Percentiles rank a stretch among this genome's conserved stretches.
Conservation (phyloP, 2,797 vertebrate species). For the Nyctibius grandis region DNA sequence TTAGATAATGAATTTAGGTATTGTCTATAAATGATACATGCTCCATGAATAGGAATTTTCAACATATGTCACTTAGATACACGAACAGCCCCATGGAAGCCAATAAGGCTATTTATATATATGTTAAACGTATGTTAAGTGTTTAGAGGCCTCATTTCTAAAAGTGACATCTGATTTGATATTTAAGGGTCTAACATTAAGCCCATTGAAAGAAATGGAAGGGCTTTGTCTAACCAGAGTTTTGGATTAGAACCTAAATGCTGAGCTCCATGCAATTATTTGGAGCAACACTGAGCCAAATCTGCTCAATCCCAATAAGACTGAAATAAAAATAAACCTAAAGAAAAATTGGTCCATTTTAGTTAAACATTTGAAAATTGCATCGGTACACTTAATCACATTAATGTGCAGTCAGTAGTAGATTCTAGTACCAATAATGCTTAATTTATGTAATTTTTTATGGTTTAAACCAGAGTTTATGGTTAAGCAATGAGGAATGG, state of each 20-base stretch:
- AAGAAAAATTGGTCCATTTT: background rate
- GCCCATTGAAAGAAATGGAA: background rate
- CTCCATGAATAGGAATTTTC: background rate
- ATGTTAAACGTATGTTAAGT: background rate
- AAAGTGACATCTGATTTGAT: background rate
- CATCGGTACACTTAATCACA: background rate
- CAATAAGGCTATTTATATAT: background rate
- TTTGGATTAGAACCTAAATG: background rate
- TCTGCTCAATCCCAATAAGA: background rate
- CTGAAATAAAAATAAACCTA: background rate
- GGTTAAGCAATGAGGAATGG: background rate
- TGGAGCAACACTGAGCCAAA: background rate
- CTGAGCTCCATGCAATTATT: background rate
- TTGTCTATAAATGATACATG: background rate
- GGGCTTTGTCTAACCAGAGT: background rate
- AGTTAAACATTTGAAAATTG: background rate
- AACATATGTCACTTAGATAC: background rate
- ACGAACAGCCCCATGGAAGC: background rate
- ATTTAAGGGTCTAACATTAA: background rate
- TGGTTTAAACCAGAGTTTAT: background rate
- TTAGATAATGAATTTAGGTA: background rate
- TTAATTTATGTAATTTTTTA: background rate
- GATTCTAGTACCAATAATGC: background rate
- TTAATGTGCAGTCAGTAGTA: background rate
- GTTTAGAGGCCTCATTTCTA: background rate